phyloP scores from a whole-genome alignment of 2,113 vertebrate genomes.

The Otis tarda region DNA sequence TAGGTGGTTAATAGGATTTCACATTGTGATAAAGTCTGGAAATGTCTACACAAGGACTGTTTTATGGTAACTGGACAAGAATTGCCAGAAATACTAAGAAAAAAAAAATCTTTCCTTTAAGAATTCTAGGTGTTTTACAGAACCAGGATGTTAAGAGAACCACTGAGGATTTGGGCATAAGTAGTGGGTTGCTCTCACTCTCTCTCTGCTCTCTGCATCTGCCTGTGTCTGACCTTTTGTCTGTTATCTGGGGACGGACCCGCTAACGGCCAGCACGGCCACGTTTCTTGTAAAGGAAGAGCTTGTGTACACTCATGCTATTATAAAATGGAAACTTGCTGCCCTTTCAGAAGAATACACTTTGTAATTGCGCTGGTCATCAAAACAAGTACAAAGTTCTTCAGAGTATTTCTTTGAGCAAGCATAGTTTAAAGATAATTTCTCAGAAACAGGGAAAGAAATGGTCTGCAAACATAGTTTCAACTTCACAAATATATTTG shows the following conservation, averaged over 20 bases:
- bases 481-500: not conserved
- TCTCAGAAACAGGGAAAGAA: not conserved
- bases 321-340: not conserved
- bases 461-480: not conserved
- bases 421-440: not conserved
- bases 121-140: not conserved
- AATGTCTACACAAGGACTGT: not conserved
- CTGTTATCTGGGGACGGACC: not conserved
- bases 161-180: not conserved
- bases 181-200: not conserved
- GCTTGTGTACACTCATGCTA: not conserved
- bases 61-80: not conserved
- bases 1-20: not conserved
- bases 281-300: not conserved
- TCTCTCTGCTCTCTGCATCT: not conserved
- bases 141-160: not conserved
- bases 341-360: not conserved
- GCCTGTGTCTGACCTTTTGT: not conserved
- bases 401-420: not conserved
- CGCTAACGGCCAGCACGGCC: not conserved
- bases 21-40: not conserved
- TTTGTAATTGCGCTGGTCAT: not conserved
- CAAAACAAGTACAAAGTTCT: slow-evolving; percentile 28
- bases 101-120: not conserved
- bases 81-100: not conserved